Base-by-base conservation (phyloP, 1,140 invertebrate genomes). In the Grapholita molesta region DNA sequence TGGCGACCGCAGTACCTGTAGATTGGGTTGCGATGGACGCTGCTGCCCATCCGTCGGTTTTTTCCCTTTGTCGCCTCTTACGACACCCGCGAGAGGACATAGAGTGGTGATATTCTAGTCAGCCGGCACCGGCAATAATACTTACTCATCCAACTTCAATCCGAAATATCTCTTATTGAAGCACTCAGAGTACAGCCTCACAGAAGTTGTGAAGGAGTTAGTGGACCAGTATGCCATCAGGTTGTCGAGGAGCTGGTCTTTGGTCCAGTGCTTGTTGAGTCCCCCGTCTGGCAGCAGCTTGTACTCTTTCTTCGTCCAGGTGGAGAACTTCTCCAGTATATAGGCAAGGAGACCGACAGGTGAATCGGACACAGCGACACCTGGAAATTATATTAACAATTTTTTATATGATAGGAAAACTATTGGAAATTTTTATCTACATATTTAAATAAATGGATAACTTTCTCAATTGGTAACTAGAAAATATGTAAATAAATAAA, bases 221-320 rank as follows among this genome's bases (percentile, higher is more conserved):
- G 95, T 95, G 0, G 95, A 79, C 95, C 97, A 99, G 85, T 98
- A 99, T 28, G 98, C 86, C 96, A 98, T 98, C 0, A 98, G 81
- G 80, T 98, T 97, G 72, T 98, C 97, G 3, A 99, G 88, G 3
- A 98, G 85, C 74, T 97, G 95, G 24, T 97, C 95, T 53, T 95
- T 86, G 0, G 92, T 93, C 76, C 88, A 96, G 32, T 84, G 74
- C 66, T 92, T 90, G 0, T 92, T 86, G 0, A 97, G 77, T 3
- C 95, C 95, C 7, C 96, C 96, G 77, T 97, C 95, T 0, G 90
- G 76, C 28, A 89, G 80, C 0, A 87, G 70, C 38, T 85, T 91
- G 73, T 92, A 93, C 1, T 90, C 83, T 1, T 68, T 69, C 73
- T 95, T 93, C 0, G 96, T 96, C 94, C 95, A 96, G 0, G 94